These are phyloP conservation scores for Cyprinus carpio DNA, from an alignment of 2,113 vertebrate genomes.

Conservation along the genomic window DNA sequence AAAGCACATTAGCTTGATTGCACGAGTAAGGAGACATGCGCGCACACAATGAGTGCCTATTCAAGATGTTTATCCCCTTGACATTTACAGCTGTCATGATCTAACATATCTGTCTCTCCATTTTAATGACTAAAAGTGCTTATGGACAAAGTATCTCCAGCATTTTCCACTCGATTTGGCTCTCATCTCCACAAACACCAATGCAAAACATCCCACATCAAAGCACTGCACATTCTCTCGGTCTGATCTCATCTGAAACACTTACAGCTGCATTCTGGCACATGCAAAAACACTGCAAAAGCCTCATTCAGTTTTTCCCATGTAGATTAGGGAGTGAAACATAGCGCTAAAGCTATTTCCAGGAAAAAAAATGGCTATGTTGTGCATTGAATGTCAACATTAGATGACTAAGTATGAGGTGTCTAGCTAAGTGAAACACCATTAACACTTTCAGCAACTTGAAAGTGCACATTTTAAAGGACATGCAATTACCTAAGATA, in stretches of 20 bases:
- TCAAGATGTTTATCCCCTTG: constrained; percentile 31
- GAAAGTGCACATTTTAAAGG: constrained; percentile 4
- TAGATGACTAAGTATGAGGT: background rate
- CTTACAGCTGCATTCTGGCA: background rate
- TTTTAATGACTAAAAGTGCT: constrained; percentile 33
- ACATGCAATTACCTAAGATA: constrained; percentile 1
- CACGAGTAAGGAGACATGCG: background rate
- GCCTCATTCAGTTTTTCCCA: background rate
- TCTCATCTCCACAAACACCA: constrained; percentile 36
- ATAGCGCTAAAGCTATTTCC: constrained; percentile 2
- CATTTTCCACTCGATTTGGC: background rate
- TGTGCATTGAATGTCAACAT: background rate
- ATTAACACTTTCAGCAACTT: constrained; percentile 4
- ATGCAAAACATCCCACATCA: constrained; percentile 2
- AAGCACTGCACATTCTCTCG: background rate
- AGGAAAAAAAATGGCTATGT: background rate
- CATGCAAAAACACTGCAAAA: background rate
- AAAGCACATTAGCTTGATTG: background rate
- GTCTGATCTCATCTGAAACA: constrained; percentile 23
- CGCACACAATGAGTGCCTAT: constrained; percentile 2
- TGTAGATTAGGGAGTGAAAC: background rate
- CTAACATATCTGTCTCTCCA: constrained; percentile 35
- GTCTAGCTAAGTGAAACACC: constrained; percentile 4
- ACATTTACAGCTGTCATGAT: constrained; percentile 45
- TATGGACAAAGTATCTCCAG: background rate